These are phyloP conservation scores for Palaemon carinicauda DNA, from an alignment of 1,140 invertebrate species.

Conservation along the genomic window DNA sequence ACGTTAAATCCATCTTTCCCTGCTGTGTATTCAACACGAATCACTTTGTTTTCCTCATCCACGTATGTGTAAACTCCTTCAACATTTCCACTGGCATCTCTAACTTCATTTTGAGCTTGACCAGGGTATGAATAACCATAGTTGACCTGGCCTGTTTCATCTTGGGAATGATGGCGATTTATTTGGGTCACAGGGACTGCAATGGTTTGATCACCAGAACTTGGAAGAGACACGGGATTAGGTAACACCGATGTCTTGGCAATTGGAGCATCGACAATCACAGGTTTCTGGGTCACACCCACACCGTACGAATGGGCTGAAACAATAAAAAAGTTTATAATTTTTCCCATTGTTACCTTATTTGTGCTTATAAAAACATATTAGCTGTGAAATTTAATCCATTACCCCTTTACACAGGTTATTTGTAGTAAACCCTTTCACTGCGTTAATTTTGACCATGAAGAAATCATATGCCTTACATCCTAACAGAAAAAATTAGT, in stretches of 20 bases:
- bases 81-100: constrained; percentile 13
- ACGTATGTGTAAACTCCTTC: constrained; percentile 10
- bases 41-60: neutral
- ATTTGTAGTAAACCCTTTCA: too few species aligned
- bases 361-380: too few species aligned
- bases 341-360: too few species aligned
- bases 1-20: neutral
- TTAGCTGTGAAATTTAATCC: too few species aligned
- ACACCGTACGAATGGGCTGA: neutral
- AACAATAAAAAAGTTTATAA: too few species aligned
- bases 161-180: neutral
- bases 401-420: too few species aligned
- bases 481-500: too few species aligned
- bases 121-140: constrained; percentile 9
- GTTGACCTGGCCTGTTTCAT: neutral
- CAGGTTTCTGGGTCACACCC: neutral
- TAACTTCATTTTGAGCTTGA: neutral
- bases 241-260: neutral
- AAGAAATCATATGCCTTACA: too few species aligned
- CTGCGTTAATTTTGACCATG: too few species aligned
- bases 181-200: neutral
- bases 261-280: neutral
- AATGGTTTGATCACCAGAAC: too few species aligned
- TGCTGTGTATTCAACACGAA: neutral
- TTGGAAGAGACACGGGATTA: too few species aligned